phyloP scores from a whole-genome alignment of 2,113 vertebrate species.

The Centropristis striata region DNA sequence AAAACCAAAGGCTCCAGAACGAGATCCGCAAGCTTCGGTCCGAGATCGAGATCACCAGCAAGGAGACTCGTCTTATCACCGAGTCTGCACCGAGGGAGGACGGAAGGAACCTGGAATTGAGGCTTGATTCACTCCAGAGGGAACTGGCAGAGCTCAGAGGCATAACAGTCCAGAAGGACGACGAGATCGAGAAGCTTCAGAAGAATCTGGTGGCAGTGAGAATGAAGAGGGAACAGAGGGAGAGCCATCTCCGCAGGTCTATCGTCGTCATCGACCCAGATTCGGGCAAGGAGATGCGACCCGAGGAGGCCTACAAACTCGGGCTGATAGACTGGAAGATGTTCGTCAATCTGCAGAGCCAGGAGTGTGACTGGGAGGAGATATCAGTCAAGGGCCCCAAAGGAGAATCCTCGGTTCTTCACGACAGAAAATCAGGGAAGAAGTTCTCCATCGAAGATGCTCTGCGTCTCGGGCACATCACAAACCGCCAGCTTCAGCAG shows the following conservation, averaged over 20 bases:
- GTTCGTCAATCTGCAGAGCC: constrained; percentile 95
- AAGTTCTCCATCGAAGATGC: constrained; percentile 97
- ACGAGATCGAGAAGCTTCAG: constrained; percentile 92
- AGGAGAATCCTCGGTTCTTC: constrained; percentile 93
- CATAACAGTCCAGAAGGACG: constrained; percentile 91
- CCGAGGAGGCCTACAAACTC: constrained; percentile 93
- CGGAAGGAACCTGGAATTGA: constrained; percentile 88
- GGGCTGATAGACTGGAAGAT: constrained; percentile 98
- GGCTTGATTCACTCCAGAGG: constrained; percentile 89
- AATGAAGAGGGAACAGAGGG: constrained; percentile 94
- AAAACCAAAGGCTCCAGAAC: constrained; percentile 92
- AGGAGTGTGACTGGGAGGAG: constrained; percentile 99
- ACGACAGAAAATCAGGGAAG: constrained; percentile 94
- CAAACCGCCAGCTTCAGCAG: constrained; percentile 88
- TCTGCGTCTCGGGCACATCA: constrained; percentile 89
- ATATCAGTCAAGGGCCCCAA: constrained; percentile 93
- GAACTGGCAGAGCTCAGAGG: constrained; percentile 91
- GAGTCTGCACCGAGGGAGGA: constrained; percentile 84
- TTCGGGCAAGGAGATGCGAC: constrained; percentile 94
- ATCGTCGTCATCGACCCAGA: constrained; percentile 98
- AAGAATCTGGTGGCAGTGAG: constrained; percentile 89
- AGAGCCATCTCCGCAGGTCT: constrained; percentile 94
- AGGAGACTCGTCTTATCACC: constrained; percentile 90
- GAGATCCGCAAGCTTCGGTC: constrained; percentile 92
- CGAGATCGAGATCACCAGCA: constrained; percentile 92